phyloP scores from a whole-genome alignment of 2,113 vertebrate species.

The Hemibagrus wyckioides region DNA sequence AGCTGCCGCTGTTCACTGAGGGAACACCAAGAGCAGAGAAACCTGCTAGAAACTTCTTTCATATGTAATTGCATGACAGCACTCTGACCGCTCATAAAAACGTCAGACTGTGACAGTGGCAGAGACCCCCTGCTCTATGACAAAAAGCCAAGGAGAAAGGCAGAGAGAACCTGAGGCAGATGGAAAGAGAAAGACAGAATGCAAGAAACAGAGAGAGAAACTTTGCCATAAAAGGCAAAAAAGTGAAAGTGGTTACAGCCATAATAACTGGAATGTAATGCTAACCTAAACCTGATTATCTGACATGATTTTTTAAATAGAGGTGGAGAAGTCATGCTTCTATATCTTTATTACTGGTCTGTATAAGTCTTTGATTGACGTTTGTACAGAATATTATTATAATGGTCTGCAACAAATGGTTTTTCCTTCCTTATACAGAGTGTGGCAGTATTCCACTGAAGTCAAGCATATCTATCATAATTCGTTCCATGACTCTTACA shows the following conservation, averaged over 20 bases:
- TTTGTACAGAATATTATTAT: not conserved
- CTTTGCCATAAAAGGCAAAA: conserved; percentile 77
- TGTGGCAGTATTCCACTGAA: not conserved
- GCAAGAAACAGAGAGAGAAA: conserved; percentile 56
- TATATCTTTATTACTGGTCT: not conserved
- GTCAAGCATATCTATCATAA: not conserved
- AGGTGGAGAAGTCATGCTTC: not conserved
- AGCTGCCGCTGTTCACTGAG: conserved; percentile 61
- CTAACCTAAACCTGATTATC: conserved; percentile 57
- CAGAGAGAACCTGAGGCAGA: conserved; percentile 23
- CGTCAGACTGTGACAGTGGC: not conserved
- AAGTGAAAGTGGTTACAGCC: conserved; percentile 53
- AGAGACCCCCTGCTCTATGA: not conserved
- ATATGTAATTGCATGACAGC: conserved; percentile 66
- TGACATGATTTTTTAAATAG: conserved; percentile 12
- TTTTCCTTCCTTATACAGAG: not conserved
- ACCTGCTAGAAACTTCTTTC: conserved; percentile 62
- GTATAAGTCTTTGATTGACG: conserved; percentile 3
- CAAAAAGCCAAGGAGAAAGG: conserved; percentile 53
- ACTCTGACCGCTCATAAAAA: conserved; percentile 68
- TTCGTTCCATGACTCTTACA: not conserved
- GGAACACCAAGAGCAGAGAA: conserved; percentile 44
- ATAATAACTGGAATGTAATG: conserved; percentile 57
- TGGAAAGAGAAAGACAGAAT: not conserved
- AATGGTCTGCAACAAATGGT: not conserved